A percentile compares a stretch with the other conserved stretches of the same genome.
Conservation (phyloP, 2,888 invertebrate genomes). For the Colostygia pectinataria region DNA sequence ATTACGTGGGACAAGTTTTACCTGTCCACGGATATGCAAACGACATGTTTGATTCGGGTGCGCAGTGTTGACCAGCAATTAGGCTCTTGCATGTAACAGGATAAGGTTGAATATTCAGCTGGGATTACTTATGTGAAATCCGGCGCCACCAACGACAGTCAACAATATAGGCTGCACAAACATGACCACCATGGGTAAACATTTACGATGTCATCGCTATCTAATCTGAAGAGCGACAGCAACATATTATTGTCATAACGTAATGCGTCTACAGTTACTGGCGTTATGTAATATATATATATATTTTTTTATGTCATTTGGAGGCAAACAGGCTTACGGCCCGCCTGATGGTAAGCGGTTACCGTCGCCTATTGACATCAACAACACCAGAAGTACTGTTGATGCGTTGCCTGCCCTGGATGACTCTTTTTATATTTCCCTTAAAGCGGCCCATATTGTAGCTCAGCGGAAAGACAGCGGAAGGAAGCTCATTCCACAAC, state of each 20-base stretch:
- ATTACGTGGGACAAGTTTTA: constrained; percentile 43
- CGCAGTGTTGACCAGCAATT: constrained; percentile 36
- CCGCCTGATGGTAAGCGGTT: too few relatives aligned
- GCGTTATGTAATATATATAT: background rate
- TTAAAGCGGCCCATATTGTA: too few relatives aligned
- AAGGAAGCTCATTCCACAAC: too few relatives aligned
- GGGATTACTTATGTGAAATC: constrained; percentile 35
- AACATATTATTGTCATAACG: constrained; percentile 39
- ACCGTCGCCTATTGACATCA: too few relatives aligned
- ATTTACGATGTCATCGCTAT: constrained; percentile 64
- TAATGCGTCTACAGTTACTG: constrained; percentile 15
- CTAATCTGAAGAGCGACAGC: constrained; percentile 67
- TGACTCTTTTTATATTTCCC: too few relatives aligned
- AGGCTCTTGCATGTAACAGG: constrained; percentile 33
- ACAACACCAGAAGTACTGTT: too few relatives aligned
- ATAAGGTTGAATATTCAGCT: constrained; percentile 50
- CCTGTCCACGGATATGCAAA: constrained; percentile 41
- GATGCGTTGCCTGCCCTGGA: too few relatives aligned
- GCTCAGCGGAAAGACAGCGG: too few relatives aligned
- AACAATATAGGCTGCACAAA: constrained; percentile 60
- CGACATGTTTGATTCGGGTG: constrained; percentile 34
- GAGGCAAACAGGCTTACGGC: too few relatives aligned
- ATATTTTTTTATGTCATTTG: too few relatives aligned
- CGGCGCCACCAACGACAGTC: constrained; percentile 51
- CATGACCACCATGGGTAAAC: constrained; percentile 67